Percentiles rank a stretch among this genome's conserved stretches.
Evolutionary conservation across 2,113 vertebrate genomes (phyloP).

Genomic region (Serinus canaria): DNA sequence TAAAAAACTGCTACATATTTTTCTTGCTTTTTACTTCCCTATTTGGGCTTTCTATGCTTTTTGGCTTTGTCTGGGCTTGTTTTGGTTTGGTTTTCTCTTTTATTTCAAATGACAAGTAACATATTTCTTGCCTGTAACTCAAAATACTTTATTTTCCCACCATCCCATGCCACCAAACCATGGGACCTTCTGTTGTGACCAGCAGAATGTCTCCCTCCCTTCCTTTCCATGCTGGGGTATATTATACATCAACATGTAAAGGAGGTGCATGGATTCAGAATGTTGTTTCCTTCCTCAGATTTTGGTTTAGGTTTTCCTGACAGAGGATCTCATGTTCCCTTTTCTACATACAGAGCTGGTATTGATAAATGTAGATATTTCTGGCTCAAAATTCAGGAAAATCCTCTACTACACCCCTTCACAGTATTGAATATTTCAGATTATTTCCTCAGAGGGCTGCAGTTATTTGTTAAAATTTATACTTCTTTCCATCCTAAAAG

Average conservation of each 20-base stretch:
- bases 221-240: not conserved
- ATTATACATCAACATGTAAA: not conserved
- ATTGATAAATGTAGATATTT: not conserved
- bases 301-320: not conserved
- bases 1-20: not conserved
- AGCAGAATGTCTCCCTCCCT: not conserved
- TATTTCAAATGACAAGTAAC: not conserved
- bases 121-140: not conserved
- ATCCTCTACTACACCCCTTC: not conserved
- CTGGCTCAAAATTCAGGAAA: not conserved
- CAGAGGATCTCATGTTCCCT: not conserved
- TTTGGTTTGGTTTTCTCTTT: not conserved
- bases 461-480: not conserved
- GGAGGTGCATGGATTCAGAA: not conserved
- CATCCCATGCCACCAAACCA: not conserved
- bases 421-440: not conserved
- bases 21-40: not conserved
- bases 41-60: not conserved
- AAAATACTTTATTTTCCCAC: not conserved
- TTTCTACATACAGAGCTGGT: not conserved
- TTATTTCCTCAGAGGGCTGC: not conserved
- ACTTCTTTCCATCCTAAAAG: not conserved
- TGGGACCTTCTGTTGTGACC: not conserved
- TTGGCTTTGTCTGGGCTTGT: not conserved
- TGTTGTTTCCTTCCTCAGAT: not conserved